Base-by-base conservation (phyloP, 2,113 vertebrate genomes). In the Mesocricetus auratus region DNA sequence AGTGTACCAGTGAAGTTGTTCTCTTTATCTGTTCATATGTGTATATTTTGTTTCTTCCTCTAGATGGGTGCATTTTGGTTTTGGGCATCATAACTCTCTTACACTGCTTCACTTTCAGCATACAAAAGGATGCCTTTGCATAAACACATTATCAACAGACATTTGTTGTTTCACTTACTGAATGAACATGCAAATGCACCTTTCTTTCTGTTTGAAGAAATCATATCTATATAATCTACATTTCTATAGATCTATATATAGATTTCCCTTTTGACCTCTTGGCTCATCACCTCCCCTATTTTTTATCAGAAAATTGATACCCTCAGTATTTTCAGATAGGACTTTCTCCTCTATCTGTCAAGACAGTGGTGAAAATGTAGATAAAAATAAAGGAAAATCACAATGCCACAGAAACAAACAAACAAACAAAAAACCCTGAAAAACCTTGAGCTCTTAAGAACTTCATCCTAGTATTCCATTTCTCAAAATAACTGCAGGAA, bases 401-500 rank as follows among this genome's bases (percentile, higher is more conserved):
- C 6, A 86, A 33, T 42, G 42, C 45, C 64, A 68, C 82, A 60
- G 13, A 69, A 53, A 26, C 0, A 31, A 90, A 31, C 58, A 50
- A 56, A 83, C 4, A 26, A 36, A 36, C 22, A 29, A 75, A 21
- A 45, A 77, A 45, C 42, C 12, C 24, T 2, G 53, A 62, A 29
- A 13, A 33, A n/a, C 33, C 1, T 69, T 7, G 15, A 89, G 26
- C 4, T 74, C 81, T 71, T 12, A 75, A 62, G 69, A 85, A 7
- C 36, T 91, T 42, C 68, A 31, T 79, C 69, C 4, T 26, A 10
- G 4, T 45, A 6, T 81, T 56, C 42, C 15, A 16, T 22, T 42
- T 93, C 29, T 91, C 90, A 62, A 90, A 94, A 82, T 47, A 78
- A 56, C 53, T 45, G 16, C 69, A 47, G 36, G 68, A 73, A 89